These are phyloP conservation scores for Bactericera cockerelli DNA, from an alignment of 1,140 invertebrate genomes.

Conservation along the genomic window DNA sequence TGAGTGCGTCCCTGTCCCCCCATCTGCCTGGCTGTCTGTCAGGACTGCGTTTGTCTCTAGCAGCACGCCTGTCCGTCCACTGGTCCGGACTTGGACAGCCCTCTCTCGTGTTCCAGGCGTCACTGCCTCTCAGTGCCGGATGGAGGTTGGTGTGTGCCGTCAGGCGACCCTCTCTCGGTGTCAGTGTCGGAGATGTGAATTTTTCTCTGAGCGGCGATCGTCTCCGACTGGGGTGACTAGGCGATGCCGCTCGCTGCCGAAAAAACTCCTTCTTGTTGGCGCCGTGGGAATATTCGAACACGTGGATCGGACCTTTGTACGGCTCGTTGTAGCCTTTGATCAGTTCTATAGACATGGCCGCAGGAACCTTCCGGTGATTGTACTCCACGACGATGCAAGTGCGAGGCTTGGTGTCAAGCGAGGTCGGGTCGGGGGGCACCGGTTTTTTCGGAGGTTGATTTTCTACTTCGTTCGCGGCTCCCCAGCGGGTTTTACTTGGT, in stretches of 20 bases:
- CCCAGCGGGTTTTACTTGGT: neutral
- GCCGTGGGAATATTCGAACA: conserved; percentile 15
- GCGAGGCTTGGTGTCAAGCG: neutral
- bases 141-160: no score
- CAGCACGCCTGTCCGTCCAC: no score
- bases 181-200: neutral
- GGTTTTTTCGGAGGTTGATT: neutral
- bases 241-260: neutral
- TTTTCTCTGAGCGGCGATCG: conserved; percentile 1
- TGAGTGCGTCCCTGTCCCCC: no score
- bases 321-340: neutral
- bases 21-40: no score
- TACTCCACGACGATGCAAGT: conserved; percentile 11
- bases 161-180: no score
- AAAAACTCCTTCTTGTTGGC: conserved; percentile 2
- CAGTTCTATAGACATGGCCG: neutral
- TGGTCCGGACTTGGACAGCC: no score
- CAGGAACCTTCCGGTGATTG: neutral
- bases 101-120: no score
- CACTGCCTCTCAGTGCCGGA: no score
- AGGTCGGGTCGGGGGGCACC: neutral
- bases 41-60: no score
- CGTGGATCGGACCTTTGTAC: conserved; percentile 5
- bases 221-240: neutral
- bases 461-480: conserved; percentile 9